These are phyloP conservation scores for Aleiodes sp. DNA, from an alignment of 1,140 invertebrate species.

Conservation along the genomic window DNA sequence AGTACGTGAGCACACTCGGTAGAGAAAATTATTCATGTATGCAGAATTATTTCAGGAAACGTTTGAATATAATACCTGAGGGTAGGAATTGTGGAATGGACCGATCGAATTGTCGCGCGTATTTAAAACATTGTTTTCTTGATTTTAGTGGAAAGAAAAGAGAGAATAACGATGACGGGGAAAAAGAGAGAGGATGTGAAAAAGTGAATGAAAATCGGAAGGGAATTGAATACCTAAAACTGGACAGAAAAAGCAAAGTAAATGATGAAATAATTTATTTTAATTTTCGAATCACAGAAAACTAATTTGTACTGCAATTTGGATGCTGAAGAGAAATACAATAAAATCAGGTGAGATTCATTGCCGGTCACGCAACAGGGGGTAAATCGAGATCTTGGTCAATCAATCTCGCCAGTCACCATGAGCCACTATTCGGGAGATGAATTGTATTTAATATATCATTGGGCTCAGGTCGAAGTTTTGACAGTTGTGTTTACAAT, in stretches of 20 bases:
- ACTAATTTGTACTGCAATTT: not conserved
- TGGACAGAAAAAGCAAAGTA: not conserved
- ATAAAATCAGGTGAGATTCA: not conserved
- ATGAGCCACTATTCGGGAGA: not conserved
- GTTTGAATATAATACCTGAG: conserved; percentile 38
- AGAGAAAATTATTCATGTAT: conserved; percentile 40
- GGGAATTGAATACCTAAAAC: not conserved
- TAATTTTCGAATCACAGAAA: not conserved
- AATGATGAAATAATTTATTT: not conserved
- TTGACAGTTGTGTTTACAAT: conserved; percentile 4
- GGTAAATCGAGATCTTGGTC: not conserved
- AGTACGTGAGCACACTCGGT: not conserved
- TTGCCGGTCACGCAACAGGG: not conserved
- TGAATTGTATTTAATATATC: not conserved
- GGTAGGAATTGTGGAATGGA: not conserved
- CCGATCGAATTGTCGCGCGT: conserved; percentile 24
- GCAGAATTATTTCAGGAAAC: conserved; percentile 41
- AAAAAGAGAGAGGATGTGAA: no score
- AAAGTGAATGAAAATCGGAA: not conserved
- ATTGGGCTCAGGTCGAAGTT: not conserved
- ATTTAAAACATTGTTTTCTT: not conserved
- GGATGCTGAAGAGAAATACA: not conserved
- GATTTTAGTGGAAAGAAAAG: no score
- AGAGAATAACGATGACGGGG: no score
- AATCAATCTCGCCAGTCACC: conserved; percentile 1